Evolutionary conservation across 2,113 vertebrate genomes (phyloP), one percentile per base, ranked within the genome.

Genomic region (Nesoenas mayeri): DNA sequence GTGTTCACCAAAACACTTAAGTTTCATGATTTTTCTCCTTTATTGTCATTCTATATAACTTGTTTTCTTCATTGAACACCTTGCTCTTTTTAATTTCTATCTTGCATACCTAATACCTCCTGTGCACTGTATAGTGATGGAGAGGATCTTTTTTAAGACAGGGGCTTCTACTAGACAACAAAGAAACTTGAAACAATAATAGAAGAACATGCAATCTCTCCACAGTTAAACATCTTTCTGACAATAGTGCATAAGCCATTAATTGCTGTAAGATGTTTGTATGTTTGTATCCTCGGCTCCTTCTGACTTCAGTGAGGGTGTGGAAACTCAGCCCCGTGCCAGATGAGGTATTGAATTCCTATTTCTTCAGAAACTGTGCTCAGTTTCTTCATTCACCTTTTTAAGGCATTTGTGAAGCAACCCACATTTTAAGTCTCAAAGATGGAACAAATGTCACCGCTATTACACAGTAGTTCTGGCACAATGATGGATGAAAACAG

Each of bases 71-170:
- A 21, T 0, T 29, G 10, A 85, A 56, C 29, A 50, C 6, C 28
- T 38, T 67, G 5, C 18, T 56, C 9, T 69, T 71, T 60, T 82
- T 11, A 82, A 65, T 69, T 51, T 77, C 11, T 88, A 1, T 57
- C 50, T 82, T 69, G 17, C 5, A 16, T 77, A 25, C 12, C 19
- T 40, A 51, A 44, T 38, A 42, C 0, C 2, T 28, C 5, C 17
- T 56, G 9, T 4, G 2, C 0, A 1, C 4, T n/a, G 3, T 36
- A 56, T 2, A 2, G 12, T 11, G 1, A n/a, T 4, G 5, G 26
- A 47, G 15, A 51, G 3, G 1, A 69, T 12, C 4, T 61, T 9
- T 9, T 38, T 71, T 61, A 72, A 88, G 20, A 77, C 8, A 53
- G 5, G 2, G 2, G 3, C 5, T 69, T 14, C 53, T 69, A 32